These are phyloP conservation scores for Brevimyrus niger DNA, from an alignment of 2,113 vertebrate genomes.

Conservation along the genomic window DNA sequence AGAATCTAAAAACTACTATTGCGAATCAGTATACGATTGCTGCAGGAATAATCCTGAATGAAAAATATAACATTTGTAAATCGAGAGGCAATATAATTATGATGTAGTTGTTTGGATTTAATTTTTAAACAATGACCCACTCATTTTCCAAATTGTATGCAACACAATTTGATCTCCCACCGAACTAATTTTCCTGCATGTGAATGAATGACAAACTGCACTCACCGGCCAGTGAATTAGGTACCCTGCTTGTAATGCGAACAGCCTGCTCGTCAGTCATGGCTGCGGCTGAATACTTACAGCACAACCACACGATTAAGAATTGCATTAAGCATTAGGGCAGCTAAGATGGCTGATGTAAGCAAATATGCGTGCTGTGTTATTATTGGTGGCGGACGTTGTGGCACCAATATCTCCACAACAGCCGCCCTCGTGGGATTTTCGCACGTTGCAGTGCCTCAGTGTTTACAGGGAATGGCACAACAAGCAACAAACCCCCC, in stretches of 20 bases:
- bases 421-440: neutral
- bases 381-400: neutral
- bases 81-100: neutral
- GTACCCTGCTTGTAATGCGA: neutral
- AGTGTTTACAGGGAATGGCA: neutral
- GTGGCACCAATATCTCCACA: neutral
- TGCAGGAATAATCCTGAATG: neutral
- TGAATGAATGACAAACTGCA: neutral
- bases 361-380: neutral
- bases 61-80: neutral
- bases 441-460: neutral
- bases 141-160: neutral
- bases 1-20: neutral
- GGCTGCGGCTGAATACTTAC: neutral
- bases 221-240: neutral
- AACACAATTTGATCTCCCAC: neutral
- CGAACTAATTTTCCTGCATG: neutral
- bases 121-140: neutral
- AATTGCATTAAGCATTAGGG: neutral
- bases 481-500: neutral
- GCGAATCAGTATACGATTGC: neutral
- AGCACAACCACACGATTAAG: neutral
- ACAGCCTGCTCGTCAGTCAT: neutral
- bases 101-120: neutral
- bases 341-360: neutral